Conservation (phyloP, 1,140 invertebrate species). For the Periplaneta americana region DNA sequence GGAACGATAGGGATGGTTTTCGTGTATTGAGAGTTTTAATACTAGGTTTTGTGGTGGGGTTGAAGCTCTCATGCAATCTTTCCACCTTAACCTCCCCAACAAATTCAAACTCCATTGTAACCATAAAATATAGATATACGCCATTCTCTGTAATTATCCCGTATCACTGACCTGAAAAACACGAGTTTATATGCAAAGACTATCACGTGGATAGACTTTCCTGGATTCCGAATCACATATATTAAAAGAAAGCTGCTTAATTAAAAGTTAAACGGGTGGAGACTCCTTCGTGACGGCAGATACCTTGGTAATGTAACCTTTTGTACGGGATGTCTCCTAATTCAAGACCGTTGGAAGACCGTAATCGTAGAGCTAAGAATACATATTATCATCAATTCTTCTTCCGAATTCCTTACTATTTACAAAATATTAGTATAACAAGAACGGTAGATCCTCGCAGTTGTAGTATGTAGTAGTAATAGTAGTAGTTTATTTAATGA, state of each 20-base stretch:
- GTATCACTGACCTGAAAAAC: neutral
- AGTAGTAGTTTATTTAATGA: too few relatives aligned
- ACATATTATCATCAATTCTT: too few relatives aligned
- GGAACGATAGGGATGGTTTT: neutral
- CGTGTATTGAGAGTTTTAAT: neutral
- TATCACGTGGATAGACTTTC: neutral
- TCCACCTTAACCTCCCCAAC: neutral
- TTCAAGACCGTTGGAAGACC: neutral
- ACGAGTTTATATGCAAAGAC: neutral
- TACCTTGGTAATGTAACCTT: too few relatives aligned
- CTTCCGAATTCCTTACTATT: too few relatives aligned
- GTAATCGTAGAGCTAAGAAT: too few relatives aligned
- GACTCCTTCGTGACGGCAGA: neutral
- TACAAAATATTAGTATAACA: too few relatives aligned
- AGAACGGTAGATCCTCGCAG: too few relatives aligned
- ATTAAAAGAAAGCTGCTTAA: neutral
- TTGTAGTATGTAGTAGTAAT: too few relatives aligned
- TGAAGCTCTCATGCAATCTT: neutral
- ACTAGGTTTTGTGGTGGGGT: neutral
- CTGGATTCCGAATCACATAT: neutral
- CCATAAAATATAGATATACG: neutral
- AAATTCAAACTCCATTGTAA: neutral
- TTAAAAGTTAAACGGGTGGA: neutral
- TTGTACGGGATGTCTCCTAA: neutral
- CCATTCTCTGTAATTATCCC: neutral